Evolutionary conservation across 2,797 vertebrate species (phyloP).

Genomic region (Aulostomus chinensis): DNA sequence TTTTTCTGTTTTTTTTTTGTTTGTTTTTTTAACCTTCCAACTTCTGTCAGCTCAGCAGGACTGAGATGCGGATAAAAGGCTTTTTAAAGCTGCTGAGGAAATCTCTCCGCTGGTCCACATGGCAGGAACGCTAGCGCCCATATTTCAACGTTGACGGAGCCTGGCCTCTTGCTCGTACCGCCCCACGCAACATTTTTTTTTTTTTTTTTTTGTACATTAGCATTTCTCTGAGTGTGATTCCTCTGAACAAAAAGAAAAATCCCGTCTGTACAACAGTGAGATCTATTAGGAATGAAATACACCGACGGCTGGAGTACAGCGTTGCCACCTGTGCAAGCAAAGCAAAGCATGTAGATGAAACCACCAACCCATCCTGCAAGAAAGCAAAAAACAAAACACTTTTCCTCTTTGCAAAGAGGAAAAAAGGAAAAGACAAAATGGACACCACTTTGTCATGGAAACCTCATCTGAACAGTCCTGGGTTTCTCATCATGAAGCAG

Average conservation of each 20-base stretch:
- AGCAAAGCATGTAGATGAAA: constrained; percentile 65
- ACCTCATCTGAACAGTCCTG: constrained; percentile 75
- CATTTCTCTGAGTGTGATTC: constrained; percentile 48
- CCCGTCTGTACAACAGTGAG: constrained; percentile 68
- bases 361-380: constrained; percentile 39
- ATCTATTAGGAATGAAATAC: constrained; percentile 69
- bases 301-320: constrained; percentile 56
- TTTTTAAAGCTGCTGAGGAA: constrained; percentile 57
- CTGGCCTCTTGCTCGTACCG: constrained; percentile 43
- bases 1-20: too few species aligned
- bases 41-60: constrained; percentile 45
- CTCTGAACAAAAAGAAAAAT: constrained; percentile 54
- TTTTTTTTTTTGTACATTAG: constrained; percentile 57
- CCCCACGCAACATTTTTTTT: constrained; percentile 37
- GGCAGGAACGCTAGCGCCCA: constrained; percentile 52
- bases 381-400: constrained; percentile 32
- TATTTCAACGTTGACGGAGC: constrained; percentile 46
- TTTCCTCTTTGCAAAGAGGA: constrained; percentile 22
- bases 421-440: constrained; percentile 51
- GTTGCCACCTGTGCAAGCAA: constrained; percentile 69
- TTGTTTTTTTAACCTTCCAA: constrained; percentile 10
- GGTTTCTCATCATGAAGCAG: constrained; percentile 74
- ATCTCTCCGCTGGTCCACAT: constrained; percentile 39
- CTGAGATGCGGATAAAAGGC: constrained; percentile 29
- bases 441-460: constrained; percentile 70